Evolutionary conservation across 2,888 invertebrate genomes (phyloP), one percentile per base, ranked within the genome.

Genomic region (Sympetrum striolatum): DNA sequence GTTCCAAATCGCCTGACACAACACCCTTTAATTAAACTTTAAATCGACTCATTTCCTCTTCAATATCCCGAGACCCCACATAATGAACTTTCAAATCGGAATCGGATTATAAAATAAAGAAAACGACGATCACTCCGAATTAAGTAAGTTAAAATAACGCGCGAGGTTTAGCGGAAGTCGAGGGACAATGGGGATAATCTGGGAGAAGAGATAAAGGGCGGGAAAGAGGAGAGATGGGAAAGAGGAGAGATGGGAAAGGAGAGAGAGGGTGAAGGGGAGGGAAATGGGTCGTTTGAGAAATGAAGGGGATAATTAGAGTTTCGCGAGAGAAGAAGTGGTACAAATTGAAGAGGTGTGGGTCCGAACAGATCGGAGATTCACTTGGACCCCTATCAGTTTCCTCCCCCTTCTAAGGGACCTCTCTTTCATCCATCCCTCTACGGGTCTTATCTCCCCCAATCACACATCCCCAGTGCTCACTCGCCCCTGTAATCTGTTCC

Each of bases 251-350:
- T n/a, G 81, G 12, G 81, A 25, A 53, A 81, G 15, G 81, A 14
- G 12, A 5, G 25, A 31, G 25, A 31, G 22, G 58, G 22, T 4
- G 81, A 10, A 2, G 22, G 82, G 10, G 58, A 31, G 58, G 22
- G 82, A 82, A 82, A 60, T 44, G 82, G 58, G 58, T 82, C 82
- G 82, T 82, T 82, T 82, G 82, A 82, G 82, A 82, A 82, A 82
- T 82, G 86, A 86, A 86, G 86, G 37, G 64, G 86, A 86, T 86
- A 64, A 58, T 86, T 60, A 86, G 86, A 86, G 86, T 64, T 86
- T 64, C 86, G n/a, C n/a, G 86, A 86, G 82, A 82, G 82, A 82
- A 60, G 82, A 82, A 82, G 82, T 82, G 82, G 82, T 82, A 82
- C 82, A 82, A 82, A 82, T 82, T 58, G 81, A 60, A 58, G 58